phyloP scores from a whole-genome alignment of 2,797 vertebrate genomes.

The Adelosebastes latens region DNA sequence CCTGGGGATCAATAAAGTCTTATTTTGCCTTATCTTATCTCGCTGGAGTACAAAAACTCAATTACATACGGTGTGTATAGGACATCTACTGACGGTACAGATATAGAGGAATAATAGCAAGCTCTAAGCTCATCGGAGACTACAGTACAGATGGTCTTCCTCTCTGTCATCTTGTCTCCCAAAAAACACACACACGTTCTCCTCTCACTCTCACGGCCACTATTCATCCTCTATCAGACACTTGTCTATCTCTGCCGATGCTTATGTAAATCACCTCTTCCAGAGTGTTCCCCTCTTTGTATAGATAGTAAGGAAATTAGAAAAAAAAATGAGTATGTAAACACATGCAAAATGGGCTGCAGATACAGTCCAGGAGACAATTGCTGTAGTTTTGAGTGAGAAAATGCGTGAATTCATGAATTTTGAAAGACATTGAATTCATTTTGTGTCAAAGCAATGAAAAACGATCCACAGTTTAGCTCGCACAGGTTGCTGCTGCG shows the following conservation, averaged over 20 bases:
- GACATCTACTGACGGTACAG: neutral
- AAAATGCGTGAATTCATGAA: conserved; percentile 30
- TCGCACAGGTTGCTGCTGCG: conserved; percentile 14
- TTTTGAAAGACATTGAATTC: conserved; percentile 39
- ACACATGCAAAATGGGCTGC: conserved; percentile 6
- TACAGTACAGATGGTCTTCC: conserved; percentile 23
- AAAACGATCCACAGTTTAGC: conserved; percentile 30
- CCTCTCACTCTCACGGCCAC: neutral
- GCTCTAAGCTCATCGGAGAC: neutral
- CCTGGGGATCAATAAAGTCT: neutral
- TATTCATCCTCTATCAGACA: conserved; percentile 30
- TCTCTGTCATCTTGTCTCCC: conserved; percentile 1
- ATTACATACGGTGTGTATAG: neutral
- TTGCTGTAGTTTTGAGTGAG: neutral
- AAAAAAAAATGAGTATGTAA: conserved; percentile 13
- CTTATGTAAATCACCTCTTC: conserved; percentile 31
- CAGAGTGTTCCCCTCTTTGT: conserved; percentile 18
- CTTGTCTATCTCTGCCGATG: conserved; percentile 20
- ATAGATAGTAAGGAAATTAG: conserved; percentile 24
- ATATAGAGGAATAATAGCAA: conserved; percentile 1
- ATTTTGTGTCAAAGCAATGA: conserved; percentile 43
- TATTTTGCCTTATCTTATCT: neutral
- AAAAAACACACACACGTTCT: neutral
- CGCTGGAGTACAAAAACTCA: neutral
- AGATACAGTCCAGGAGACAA: conserved; percentile 4